Conservation (phyloP, 2,797 vertebrate genomes). For the Lacerta viridis region DNA sequence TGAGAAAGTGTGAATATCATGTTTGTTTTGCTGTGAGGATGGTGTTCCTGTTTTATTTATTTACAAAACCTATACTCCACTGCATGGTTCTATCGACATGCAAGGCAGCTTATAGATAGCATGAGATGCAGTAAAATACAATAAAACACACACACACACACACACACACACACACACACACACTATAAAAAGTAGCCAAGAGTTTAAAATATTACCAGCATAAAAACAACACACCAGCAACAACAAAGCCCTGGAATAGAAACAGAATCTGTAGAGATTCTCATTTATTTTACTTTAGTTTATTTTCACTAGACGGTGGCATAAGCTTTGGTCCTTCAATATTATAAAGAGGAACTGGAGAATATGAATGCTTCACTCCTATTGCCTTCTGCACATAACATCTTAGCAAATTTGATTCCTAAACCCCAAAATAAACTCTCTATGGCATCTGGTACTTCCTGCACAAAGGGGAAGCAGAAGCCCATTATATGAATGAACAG, state of each 20-base stretch:
- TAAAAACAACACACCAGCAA: constrained; percentile 4
- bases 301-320: not conserved
- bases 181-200: not conserved
- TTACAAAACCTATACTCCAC: not conserved
- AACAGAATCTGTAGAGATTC: not conserved
- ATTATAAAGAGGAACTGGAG: constrained; percentile 58
- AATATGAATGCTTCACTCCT: constrained; percentile 63
- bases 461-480: constrained; percentile 82
- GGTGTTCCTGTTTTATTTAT: not conserved
- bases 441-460: constrained; percentile 71
- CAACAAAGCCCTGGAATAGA: not conserved
- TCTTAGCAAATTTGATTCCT: constrained; percentile 68
- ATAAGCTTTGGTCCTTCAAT: constrained; percentile 22
- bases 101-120: not conserved
- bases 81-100: not conserved
- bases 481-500: constrained; percentile 71
- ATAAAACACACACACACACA: not conserved
- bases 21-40: constrained; percentile 1
- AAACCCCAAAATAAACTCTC: constrained; percentile 75
- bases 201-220: not conserved
- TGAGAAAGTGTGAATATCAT: constrained; percentile 4
- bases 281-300: not conserved
- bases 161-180: not conserved
- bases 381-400: constrained; percentile 52
- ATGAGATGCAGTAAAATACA: not conserved